Conservation (phyloP, 92 coral and sea anemone species). For the Diadumene lineata region DNA sequence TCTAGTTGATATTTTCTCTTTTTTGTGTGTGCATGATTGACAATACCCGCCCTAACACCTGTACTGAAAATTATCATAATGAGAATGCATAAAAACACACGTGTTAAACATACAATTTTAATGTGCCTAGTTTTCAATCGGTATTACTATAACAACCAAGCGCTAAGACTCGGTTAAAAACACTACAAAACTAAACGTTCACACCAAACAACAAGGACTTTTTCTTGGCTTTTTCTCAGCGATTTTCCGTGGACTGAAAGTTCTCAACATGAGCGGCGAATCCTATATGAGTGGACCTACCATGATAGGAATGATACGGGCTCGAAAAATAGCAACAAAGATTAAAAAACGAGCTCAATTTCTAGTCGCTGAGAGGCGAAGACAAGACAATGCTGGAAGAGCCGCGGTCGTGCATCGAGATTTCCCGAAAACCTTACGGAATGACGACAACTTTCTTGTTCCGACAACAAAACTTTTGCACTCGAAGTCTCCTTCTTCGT, state of each 20-base stretch:
- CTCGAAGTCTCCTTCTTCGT: conserved; percentile 47
- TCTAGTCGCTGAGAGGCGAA: conserved; percentile 80
- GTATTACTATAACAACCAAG: conserved; percentile 88
- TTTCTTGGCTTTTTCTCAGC: neutral
- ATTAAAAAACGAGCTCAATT: conserved; percentile 94
- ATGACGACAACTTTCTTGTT: conserved; percentile 34
- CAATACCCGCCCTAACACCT: neutral
- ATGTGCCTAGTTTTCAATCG: conserved; percentile 29
- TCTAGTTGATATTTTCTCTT: too few species aligned
- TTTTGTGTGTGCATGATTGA: too few species aligned
- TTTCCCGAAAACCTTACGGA: conserved; percentile 58
- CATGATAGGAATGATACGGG: conserved; percentile 96
- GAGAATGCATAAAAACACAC: conserved; percentile 13
- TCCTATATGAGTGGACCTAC: conserved; percentile 69
- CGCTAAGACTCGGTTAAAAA: neutral
- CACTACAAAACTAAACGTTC: conserved; percentile 1
- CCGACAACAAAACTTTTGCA: conserved; percentile 23
- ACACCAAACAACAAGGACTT: neutral
- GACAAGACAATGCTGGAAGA: conserved; percentile 77
- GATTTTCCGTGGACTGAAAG: neutral
- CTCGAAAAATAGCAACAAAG: conserved; percentile 90
- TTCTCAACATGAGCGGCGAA: conserved; percentile 23
- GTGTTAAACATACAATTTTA: conserved; percentile 57
- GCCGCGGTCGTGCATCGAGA: conserved; percentile 83
- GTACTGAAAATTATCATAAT: neutral